Base-by-base conservation (phyloP, 2,113 vertebrate genomes). In the Anguilla rostrata region DNA sequence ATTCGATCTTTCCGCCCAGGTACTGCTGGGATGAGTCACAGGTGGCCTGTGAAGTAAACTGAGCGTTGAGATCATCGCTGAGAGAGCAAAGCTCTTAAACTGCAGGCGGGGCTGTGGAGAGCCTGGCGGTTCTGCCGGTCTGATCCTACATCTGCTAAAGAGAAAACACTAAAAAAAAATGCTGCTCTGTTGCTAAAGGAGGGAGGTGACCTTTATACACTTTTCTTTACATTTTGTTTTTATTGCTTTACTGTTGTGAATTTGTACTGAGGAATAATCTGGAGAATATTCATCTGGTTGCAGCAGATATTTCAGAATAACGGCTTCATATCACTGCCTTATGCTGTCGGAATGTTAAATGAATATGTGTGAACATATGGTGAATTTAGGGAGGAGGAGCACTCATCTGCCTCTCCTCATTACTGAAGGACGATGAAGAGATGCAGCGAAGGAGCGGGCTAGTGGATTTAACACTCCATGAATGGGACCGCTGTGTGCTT, bases 371-470 rank as follows among this genome's bases (percentile, higher is more conserved):
- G 39, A 85, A 85, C 78, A 57, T 71, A 79, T 71, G 75, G 29
- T 39, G 60, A 84, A 39, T 78, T 85, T 71, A 78, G n/a, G 80
- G 40, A 53, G 53, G 49, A 14, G 29, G 46, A 40, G 49, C 14
- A 34, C 56, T 81, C 56, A 71, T 78, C 83, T 84, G 83, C 40
- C 41, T 20, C 40, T 84, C 63, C 63, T 75, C 20, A n/a, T 20
- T 46, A 16, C 66, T 39, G 11, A 57, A 5, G 60, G 57, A 84
- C 39, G 41, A 34, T 39, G 83, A 71, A 71, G 40, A 39, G 66
- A 57, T 22, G 34, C 83, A 43, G 39, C 26, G 60, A 66, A 66
- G 60, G 60, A 66, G 60, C 3, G 57, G 20, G 9, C 34, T 60
- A 39, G 56, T 39, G 1, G 60, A n/a, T 85, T 71, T 79, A 16